These are phyloP conservation scores for Zaprionus vittiger DNA, from an alignment of 1,140 invertebrate genomes.

Conservation along the genomic window DNA sequence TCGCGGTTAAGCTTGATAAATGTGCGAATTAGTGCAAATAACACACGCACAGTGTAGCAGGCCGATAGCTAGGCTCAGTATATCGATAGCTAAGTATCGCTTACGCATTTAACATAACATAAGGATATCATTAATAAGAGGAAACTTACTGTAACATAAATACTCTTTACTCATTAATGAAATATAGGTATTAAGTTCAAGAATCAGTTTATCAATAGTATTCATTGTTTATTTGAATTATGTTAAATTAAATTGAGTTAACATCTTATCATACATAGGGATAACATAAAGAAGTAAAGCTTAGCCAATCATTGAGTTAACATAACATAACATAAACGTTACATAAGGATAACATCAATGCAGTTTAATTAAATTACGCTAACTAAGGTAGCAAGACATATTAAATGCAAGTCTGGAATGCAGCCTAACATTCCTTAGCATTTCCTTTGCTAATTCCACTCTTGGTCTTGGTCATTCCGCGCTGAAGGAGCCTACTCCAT, in stretches of 20 bases:
- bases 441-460: background rate
- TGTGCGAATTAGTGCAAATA: conserved; percentile 12
- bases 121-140: background rate
- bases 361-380: too few relatives aligned
- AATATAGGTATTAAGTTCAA: too few relatives aligned
- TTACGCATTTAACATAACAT: background rate
- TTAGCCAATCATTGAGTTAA: background rate
- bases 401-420: too few relatives aligned
- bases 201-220: too few relatives aligned
- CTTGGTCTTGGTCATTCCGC: background rate
- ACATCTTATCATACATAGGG: too few relatives aligned
- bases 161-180: too few relatives aligned
- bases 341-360: background rate
- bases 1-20: conserved; percentile 28
- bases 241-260: too few relatives aligned
- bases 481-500: background rate
- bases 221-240: too few relatives aligned
- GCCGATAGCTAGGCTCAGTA: background rate
- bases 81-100: background rate
- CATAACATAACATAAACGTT: background rate
- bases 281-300: too few relatives aligned
- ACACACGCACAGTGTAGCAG: background rate
- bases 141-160: too few relatives aligned
- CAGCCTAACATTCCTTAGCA: background rate
- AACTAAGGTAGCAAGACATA: background rate